Conservation (phyloP, 2,113 vertebrate species). For the Nansenia antarctica region DNA sequence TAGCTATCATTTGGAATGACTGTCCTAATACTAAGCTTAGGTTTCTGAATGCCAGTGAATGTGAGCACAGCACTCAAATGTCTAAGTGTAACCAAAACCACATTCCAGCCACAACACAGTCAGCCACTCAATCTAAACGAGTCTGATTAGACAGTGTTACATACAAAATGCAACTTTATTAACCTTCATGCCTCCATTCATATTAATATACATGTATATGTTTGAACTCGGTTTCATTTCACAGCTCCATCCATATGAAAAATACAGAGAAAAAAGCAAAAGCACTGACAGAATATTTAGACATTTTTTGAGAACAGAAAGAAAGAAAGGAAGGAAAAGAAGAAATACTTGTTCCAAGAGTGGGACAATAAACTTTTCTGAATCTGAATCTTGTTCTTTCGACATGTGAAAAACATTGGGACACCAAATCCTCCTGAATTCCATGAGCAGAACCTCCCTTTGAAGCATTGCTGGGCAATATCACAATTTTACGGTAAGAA, state of each 20-base stretch:
- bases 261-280: slow-evolving; percentile 92
- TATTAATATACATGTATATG: slow-evolving; percentile 99
- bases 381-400: slow-evolving; percentile 84
- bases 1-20: slow-evolving; percentile 31
- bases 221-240: slow-evolving; percentile 99
- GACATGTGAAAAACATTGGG: slow-evolving; percentile 87
- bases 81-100: not conserved
- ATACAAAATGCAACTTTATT: slow-evolving; percentile 99
- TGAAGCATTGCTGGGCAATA: slow-evolving; percentile 87
- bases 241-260: slow-evolving; percentile 99
- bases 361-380: not conserved
- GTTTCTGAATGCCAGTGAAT: slow-evolving; percentile 51
- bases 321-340: slow-evolving; percentile 80
- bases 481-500: slow-evolving; percentile 92
- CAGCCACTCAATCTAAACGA: slow-evolving; percentile 17
- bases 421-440: slow-evolving; percentile 87
- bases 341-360: slow-evolving; percentile 60
- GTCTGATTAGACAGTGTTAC: slow-evolving; percentile 72
- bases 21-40: slow-evolving; percentile 42
- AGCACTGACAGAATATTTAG: slow-evolving; percentile 97
- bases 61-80: slow-evolving; percentile 18
- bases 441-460: slow-evolving; percentile 90
- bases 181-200: slow-evolving; percentile 99
- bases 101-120: not conserved
- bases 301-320: slow-evolving; percentile 80